A percentile compares a stretch with the other conserved stretches of the same genome.
Conservation (phyloP, 2,888 invertebrate species). For the Syrphus vitripennis region DNA sequence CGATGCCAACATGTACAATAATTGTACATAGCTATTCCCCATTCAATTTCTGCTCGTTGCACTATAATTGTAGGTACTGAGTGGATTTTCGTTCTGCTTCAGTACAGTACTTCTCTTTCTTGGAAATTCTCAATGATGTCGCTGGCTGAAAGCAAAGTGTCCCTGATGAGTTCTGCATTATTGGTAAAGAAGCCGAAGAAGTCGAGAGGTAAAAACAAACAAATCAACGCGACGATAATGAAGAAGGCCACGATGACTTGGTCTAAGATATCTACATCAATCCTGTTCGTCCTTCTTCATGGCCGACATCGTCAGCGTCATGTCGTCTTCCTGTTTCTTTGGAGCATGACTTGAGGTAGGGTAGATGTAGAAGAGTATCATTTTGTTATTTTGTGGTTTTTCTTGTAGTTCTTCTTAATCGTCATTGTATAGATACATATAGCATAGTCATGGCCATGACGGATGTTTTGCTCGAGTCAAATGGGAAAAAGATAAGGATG, state of each 20-base stretch:
- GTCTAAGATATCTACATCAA: neutral
- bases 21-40: too few relatives aligned
- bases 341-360: neutral
- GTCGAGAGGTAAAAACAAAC: neutral
- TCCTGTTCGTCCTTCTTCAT: neutral
- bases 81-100: neutral
- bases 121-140: neutral
- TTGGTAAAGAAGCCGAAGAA: neutral
- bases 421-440: too few relatives aligned
- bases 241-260: neutral
- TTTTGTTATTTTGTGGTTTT: constrained; percentile 28
- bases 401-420: constrained; percentile 7
- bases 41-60: neutral
- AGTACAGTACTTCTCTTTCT: neutral
- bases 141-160: neutral
- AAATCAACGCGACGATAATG: neutral
- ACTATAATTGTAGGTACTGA: too few relatives aligned
- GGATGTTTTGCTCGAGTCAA: constrained; percentile 37
- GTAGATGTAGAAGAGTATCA: neutral
- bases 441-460: constrained; percentile 39
- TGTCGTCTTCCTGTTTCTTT: constrained; percentile 2
- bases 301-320: neutral
- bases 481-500: constrained; percentile 35
- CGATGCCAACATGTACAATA: neutral
- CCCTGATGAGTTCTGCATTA: neutral